Evolutionary conservation across 2,797 vertebrate genomes (phyloP), one percentile per base, ranked within the genome.

Genomic region (Oreochromis mossambicus): DNA sequence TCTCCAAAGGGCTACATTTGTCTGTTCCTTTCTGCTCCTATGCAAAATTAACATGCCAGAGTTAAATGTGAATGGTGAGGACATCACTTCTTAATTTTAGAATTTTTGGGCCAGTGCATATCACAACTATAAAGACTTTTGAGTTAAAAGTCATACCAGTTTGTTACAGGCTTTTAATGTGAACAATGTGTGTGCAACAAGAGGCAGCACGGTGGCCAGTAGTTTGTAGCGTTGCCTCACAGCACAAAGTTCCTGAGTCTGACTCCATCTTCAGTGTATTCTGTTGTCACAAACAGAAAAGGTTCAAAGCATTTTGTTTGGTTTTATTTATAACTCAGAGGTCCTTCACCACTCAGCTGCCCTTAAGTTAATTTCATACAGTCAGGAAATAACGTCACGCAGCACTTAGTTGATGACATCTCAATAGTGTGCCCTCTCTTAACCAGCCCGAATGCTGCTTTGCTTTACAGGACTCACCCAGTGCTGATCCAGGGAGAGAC

Each of bases 401-500:
- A 14, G 24, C 80, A 58, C 5, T 70, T 41, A 79, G 38, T 79
- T 77, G 21, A 83, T 83, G 76, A 50, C 41, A 68, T n/a, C 79
- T 86, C 86, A 73, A 68, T 84, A 2, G 1, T 15, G 8, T 70
- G 46, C 9, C 32, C 34, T 70, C 19, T 6, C 48, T 7, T 88
- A n/a, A 32, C 38, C 17, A 9, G 70, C 8, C 52, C 17, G 1
- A 21, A 43, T 29, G 5, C 7, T 85, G 79, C 46, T 82, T 56
- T 6, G 38, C 63, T 55, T 34, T 11, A 87, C 93, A 99, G 98
- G 91, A 97, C 93, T 79, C 97, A 99, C 78, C 98, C 99, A 0
- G 97, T 99, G 77, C 95, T 99, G 87, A 97, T 99, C 88, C 99
- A 99, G 91, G 99, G 99, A 54, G 98, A 98, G 93, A 99, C 99